A percentile compares a stretch with the other conserved stretches of the same genome.
Evolutionary conservation across 2,888 invertebrate species (phyloP).

Genomic region (Automeris io): DNA sequence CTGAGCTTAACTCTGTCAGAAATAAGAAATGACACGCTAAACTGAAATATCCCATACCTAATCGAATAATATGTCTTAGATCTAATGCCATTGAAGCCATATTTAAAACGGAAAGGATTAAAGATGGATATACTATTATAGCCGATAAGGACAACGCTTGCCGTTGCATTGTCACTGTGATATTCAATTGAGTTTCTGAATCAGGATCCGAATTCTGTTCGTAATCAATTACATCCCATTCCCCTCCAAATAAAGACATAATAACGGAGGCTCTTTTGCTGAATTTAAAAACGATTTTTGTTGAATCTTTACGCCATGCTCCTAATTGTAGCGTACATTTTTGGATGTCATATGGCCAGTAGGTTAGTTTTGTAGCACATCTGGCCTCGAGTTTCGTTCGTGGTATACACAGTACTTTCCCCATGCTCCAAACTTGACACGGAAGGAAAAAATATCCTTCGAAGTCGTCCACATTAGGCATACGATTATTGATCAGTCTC

Average conservation of each 20-base stretch:
- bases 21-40: constrained; percentile 20
- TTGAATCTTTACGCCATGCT: constrained; percentile 4
- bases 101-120: constrained; percentile 17
- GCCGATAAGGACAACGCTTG: constrained; percentile 14
- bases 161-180: constrained; percentile 17
- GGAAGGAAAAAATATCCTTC: neutral
- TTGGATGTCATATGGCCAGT: constrained; percentile 29
- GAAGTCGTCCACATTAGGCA: neutral
- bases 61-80: constrained; percentile 12
- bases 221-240: constrained; percentile 25
- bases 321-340: constrained; percentile 22
- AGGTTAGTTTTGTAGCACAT: constrained; percentile 16
- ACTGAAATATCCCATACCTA: constrained; percentile 17
- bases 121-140: constrained; percentile 16
- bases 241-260: constrained; percentile 12
- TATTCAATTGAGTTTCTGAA: constrained; percentile 11
- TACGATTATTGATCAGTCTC: constrained; percentile 2
- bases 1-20: constrained; percentile 11
- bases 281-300: constrained; percentile 14
- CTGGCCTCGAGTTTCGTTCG: constrained; percentile 3
- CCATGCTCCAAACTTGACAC: constrained; percentile 14
- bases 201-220: constrained; percentile 4
- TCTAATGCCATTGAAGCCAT: constrained; percentile 14
- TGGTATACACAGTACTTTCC: constrained; percentile 9
- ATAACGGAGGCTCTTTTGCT: neutral